A percentile compares a stretch with the other conserved stretches of the same genome.
These are phyloP conservation scores for Sparus aurata DNA, from an alignment of 2,797 vertebrate genomes.

Conservation along the genomic window DNA sequence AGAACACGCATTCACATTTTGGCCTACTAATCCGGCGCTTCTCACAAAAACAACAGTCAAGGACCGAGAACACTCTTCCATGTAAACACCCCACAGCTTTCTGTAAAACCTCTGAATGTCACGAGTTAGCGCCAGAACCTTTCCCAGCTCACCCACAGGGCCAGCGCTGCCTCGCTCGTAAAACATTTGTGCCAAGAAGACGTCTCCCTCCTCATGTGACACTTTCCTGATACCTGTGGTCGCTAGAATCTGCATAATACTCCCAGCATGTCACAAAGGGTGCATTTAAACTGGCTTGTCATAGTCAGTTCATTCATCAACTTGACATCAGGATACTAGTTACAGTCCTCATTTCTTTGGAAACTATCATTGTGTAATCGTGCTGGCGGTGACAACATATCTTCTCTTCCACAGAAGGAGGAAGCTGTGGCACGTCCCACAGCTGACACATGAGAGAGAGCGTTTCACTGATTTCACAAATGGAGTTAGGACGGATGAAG, in stretches of 20 bases:
- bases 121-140: not conserved
- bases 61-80: conserved; percentile 14
- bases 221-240: not conserved
- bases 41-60: not conserved
- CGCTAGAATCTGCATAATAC: not conserved
- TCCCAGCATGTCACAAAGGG: not conserved
- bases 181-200: not conserved
- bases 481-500: not conserved
- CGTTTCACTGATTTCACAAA: not conserved
- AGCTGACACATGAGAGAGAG: not conserved
- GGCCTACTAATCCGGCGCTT: not conserved
- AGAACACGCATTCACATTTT: conserved; percentile 23
- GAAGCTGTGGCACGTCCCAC: not conserved
- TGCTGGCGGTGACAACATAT: not conserved
- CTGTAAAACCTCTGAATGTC: conserved; percentile 11
- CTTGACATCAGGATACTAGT: not conserved
- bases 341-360: not conserved
- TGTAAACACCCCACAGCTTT: conserved; percentile 25
- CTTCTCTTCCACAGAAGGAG: not conserved
- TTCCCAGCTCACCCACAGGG: not conserved
- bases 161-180: not conserved
- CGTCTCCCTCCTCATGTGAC: not conserved
- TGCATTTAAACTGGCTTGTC: not conserved
- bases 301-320: not conserved
- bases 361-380: not conserved